Base-by-base conservation (phyloP, 2,113 vertebrate genomes). In the Macheiramphus alcinus region DNA sequence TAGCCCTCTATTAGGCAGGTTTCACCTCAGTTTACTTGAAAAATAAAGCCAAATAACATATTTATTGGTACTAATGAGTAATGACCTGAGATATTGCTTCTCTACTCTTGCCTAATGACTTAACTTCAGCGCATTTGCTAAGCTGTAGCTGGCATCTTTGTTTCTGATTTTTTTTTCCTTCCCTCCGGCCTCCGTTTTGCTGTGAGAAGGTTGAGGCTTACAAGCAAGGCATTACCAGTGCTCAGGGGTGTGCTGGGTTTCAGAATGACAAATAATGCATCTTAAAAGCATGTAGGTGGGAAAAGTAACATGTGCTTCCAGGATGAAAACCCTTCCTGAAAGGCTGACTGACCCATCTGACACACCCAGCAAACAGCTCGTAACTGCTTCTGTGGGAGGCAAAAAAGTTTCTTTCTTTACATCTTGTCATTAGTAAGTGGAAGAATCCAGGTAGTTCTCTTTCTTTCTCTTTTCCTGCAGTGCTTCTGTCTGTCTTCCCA, bases 61-160 rank as follows among this genome's bases (percentile, higher is more conserved):
- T 66, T 94, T 36, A 75, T 94, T 95, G 63, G 31, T 92, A n/a
- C 71, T 96, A 93, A 96, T 97, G 93, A 97, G 78, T 95, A 96
- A 97, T 89, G 72, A 95, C n/a, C 93, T 97, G 76, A 63, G 71
- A 61, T 94, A 93, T 47, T 85, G 23, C 59, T 91, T 91, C 61
- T 68, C 68, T 83, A 47, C 95, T 96, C 79, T 17, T 93, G 88
- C 48, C 22, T 94, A 90, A 89, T 96, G 91, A 75, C 61, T 91
- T 71, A 86, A 86, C 90, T 97, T 91, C 32, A 94, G n/a, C 58
- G 80, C 15, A 53, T 90, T 68, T 66, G 36, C 58, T 78, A 81
- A 83, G 55, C 63, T 96, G 29, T 83, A 73, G 87, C 63, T 92
- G 47, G 19, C 61, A 70, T 92, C 47, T 91, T 52, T 52, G 50